Conservation (phyloP, 2,113 vertebrate species). For the Bos indicus region DNA sequence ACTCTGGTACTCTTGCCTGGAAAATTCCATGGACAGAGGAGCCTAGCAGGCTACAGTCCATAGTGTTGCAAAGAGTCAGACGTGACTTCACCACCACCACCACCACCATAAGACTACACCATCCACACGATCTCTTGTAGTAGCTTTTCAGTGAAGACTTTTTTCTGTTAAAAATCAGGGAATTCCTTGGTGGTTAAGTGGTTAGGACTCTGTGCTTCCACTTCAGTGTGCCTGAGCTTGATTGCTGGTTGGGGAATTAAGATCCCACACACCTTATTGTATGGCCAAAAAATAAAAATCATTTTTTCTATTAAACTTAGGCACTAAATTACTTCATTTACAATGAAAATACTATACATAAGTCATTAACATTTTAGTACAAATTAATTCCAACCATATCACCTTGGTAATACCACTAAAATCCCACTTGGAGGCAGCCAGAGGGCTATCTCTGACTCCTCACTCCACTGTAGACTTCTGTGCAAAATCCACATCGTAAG, state of each 20-base stretch:
- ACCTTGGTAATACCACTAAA: neutral
- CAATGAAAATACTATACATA: neutral
- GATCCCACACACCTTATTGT: neutral
- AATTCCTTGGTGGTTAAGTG: neutral
- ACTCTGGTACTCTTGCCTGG: neutral
- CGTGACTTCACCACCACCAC: neutral
- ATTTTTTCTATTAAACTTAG: neutral
- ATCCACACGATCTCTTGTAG: neutral
- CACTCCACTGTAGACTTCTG: neutral
- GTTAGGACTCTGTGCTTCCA: neutral
- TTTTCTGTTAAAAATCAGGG: neutral
- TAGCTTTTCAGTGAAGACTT: neutral
- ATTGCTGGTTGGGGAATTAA: neutral
- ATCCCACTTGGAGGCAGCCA: neutral
- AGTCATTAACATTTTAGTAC: conserved; percentile 20
- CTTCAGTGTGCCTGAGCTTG: too few species aligned
- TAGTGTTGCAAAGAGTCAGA: neutral
- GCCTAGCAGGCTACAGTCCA: neutral
- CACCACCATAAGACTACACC: neutral
- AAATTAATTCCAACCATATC: neutral
- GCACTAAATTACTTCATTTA: neutral
- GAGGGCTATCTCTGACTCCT: neutral
- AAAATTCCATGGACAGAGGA: neutral
- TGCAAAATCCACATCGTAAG: neutral
- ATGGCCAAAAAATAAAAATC: neutral